These are phyloP conservation scores for Myotis pilosus DNA, from an alignment of 2,797 vertebrate genomes.

Conservation along the genomic window DNA sequence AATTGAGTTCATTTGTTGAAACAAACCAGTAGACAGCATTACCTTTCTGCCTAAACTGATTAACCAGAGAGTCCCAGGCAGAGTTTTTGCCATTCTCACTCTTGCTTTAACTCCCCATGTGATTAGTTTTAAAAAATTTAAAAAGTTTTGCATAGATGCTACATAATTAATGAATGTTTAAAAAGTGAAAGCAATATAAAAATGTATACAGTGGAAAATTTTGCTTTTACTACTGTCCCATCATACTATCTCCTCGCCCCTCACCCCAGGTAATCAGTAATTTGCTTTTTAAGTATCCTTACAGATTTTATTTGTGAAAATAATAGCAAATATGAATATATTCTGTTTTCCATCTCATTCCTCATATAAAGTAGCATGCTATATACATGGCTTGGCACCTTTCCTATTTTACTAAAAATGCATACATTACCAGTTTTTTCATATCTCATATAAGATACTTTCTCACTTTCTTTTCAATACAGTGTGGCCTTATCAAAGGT, in stretches of 20 bases:
- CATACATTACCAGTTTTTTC: not conserved
- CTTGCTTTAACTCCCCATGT: not conserved
- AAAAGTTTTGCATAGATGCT: not conserved
- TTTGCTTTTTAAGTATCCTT: not conserved
- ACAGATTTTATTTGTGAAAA: not conserved
- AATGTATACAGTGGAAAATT: not conserved
- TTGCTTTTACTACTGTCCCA: not conserved
- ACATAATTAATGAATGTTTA: not conserved
- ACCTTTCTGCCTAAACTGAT: not conserved
- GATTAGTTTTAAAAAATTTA: not conserved
- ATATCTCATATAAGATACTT: not conserved
- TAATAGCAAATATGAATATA: not conserved
- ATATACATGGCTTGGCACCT: not conserved
- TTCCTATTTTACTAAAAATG: not conserved
- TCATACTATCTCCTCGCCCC: fast-evolving
- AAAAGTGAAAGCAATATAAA: conserved; percentile 2
- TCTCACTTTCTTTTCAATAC: not conserved
- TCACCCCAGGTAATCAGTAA: not conserved
- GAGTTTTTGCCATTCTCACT: not conserved
- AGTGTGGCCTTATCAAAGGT: not conserved
- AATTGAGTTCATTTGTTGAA: conserved; percentile 40
- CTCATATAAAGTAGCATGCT: not conserved
- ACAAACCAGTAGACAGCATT: not conserved
- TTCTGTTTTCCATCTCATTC: not conserved
- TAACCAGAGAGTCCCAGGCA: not conserved